Evolutionary conservation across 2,113 vertebrate genomes (phyloP), one percentile per base, ranked within the genome.

Genomic region (Boleophthalmus pectinirostris): DNA sequence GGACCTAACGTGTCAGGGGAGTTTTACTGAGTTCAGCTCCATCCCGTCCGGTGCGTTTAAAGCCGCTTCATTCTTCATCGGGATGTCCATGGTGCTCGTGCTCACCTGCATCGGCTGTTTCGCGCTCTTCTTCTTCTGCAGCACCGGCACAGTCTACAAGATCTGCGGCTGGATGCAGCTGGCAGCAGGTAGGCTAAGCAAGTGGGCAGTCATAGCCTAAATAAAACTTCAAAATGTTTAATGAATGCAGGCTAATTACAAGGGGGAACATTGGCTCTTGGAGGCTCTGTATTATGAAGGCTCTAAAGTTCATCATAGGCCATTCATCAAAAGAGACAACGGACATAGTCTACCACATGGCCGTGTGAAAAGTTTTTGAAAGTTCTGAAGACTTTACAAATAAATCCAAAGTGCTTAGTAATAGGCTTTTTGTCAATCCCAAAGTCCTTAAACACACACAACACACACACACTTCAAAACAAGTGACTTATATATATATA

Each of bases 161-260:
- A 98, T 98, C 94, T 99, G 98, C 83, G 98, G 97, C 85, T 99
- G 98, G 98, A 97, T 99, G 96, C 98, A 99, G 95, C 97, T 99
- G 84, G 95, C 94, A 82, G 96, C 98, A 72, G 98, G 98, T 99
- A 91, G 93, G 96, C 92, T 51, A 5, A 7, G 7, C 51, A 54
- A 20, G 18, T 8, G 47, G 16, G 21, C 51, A 21, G 8, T 43
- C 9, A 43, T 0, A 43, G 7, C 38, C 38, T 43, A 43, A 43
- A 43, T 10, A 43, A 2, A 25, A 58, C 12, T 15, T 5, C 0
- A 58, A 25, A 58, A 25, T 58, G 0, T 4, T 15, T 15, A 15
- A 15, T 25, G 23, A 56, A 3, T 56, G 10, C 11, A 10, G 21
- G 9, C 11, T n/a, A 23, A 23, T 56, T 23, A 20, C 15, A 20